These are phyloP conservation scores for Cettia cetti DNA, from an alignment of 2,113 vertebrate species.

Conservation along the genomic window DNA sequence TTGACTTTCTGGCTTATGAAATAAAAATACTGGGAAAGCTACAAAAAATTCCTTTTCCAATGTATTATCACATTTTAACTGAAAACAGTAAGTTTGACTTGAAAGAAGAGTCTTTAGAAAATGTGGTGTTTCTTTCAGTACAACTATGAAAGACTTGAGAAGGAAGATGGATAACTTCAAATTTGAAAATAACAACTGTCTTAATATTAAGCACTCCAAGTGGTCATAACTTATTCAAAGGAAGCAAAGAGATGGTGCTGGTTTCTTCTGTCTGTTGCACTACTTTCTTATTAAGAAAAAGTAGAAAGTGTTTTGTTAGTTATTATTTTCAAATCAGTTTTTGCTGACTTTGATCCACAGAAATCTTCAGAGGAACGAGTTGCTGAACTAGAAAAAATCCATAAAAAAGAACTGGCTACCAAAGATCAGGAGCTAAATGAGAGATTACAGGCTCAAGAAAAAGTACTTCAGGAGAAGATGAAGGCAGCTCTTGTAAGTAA, in stretches of 20 bases:
- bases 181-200: neutral
- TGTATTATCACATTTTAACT: neutral
- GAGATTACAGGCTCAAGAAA: conserved; percentile 66
- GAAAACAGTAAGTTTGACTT: neutral
- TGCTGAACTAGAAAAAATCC: conserved; percentile 78
- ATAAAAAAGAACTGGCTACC: conserved; percentile 78
- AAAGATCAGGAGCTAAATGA: conserved; percentile 82
- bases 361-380: conserved; percentile 86
- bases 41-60: neutral
- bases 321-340: neutral
- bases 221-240: neutral
- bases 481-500: conserved; percentile 81
- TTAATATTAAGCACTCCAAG: neutral
- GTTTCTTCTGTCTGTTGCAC: neutral
- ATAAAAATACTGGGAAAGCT: neutral
- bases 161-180: neutral
- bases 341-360: conserved; percentile 63
- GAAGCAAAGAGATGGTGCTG: neutral
- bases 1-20: neutral
- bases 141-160: neutral
- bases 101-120: neutral
- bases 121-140: neutral
- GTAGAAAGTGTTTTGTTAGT: neutral
- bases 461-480: conserved; percentile 73
- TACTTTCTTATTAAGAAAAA: neutral